Conservation (phyloP, 2,888 invertebrate species). For the Melangyna quadrimaculata region DNA sequence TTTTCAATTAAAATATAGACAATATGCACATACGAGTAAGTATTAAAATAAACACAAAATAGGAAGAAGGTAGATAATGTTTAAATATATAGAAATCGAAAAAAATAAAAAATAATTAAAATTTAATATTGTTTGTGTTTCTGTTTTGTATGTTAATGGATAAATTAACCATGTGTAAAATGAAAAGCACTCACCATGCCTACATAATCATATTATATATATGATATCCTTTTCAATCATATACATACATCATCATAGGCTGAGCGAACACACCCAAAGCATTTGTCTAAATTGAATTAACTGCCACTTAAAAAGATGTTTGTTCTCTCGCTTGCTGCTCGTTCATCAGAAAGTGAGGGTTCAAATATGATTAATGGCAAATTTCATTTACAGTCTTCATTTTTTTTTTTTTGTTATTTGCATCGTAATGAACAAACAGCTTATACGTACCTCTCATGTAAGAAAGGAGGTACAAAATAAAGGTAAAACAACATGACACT, state of each 20-base stretch:
- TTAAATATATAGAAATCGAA: not conserved
- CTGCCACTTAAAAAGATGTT: conserved; percentile 38
- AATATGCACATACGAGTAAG: too few relatives aligned
- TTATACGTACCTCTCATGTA: not conserved
- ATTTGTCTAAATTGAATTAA: conserved; percentile 53
- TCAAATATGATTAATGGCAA: conserved; percentile 19
- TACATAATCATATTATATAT: not conserved
- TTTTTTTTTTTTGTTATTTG: not conserved
- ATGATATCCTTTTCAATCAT: not conserved
- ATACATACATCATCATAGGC: not conserved
- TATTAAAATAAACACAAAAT: not conserved
- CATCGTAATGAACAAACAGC: not conserved
- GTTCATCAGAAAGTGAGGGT: not conserved
- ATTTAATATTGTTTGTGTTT: conserved; percentile 30
- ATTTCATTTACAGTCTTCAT: not conserved
- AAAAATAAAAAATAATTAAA: conserved; percentile 45
- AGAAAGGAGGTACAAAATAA: not conserved
- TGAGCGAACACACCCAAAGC: not conserved
- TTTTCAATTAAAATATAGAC: conserved; percentile 9
- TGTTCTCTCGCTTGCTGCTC: conserved; percentile 11
- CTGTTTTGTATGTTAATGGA: conserved; percentile 7
- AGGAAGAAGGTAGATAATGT: not conserved
- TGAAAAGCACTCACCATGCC: conserved; percentile 17
- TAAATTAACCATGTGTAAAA: conserved; percentile 31
- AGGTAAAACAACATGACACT: not conserved